Base-by-base conservation (phyloP, 2,888 invertebrate genomes). In the Folsomia candida region DNA sequence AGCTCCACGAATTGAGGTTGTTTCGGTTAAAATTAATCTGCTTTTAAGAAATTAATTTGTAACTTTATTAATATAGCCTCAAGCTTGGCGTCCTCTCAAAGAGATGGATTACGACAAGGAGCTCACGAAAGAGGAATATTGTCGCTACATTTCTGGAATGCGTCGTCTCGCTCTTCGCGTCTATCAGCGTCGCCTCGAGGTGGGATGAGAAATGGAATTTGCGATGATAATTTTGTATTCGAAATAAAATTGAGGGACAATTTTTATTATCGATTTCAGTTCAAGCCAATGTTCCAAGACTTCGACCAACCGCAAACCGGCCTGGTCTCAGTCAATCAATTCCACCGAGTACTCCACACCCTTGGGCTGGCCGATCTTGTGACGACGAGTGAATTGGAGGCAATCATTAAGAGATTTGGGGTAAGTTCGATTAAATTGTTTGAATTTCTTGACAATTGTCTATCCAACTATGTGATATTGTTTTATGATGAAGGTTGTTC, bases 1-100 rank as follows among this genome's bases (percentile, higher is more conserved):
- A 76, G 87, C 89, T 65, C 89, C 91, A 14, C 85, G 90, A 73
- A 83, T 90, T 71, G 83, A 87, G n/a, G n/a, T n/a, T n/a, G n/a
- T n/a, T n/a, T n/a, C n/a, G n/a, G n/a, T n/a, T n/a, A n/a, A n/a
- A n/a, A n/a, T n/a, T n/a, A n/a, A n/a, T n/a, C n/a, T n/a, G n/a
- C n/a, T n/a, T n/a, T n/a, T n/a, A n/a, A n/a, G n/a, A n/a, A n/a
- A n/a, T n/a, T n/a, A n/a, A n/a, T n/a, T n/a, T n/a, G n/a, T n/a
- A n/a, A n/a, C n/a, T n/a, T n/a, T n/a, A n/a, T n/a, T n/a, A n/a
- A n/a, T n/a, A n/a, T n/a, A n/a, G 73, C 92, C 92, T 0, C 81
- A 78, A 58, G 54, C 72, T 61, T 79, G 79, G 79, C 70, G 72
- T 62, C 79, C 79, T 25, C 62, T 79, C n/a, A 73, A 76, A 25